These are phyloP conservation scores for Ibycter americanus DNA, from an alignment of 2,797 vertebrate genomes.

Conservation along the genomic window DNA sequence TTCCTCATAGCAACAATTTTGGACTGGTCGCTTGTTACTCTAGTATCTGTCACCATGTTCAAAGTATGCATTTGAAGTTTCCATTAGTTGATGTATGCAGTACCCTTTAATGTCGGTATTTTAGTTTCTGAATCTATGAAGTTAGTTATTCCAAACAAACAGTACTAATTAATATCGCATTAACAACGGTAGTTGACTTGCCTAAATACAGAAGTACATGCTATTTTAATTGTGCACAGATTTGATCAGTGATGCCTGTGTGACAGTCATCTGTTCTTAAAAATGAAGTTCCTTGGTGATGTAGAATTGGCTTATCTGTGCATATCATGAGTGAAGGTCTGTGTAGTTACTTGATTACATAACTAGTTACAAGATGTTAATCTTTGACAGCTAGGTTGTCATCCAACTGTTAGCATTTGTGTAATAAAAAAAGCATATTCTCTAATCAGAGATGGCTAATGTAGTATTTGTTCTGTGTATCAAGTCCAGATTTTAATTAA, in stretches of 20 bases:
- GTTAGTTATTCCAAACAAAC: background rate
- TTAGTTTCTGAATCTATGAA: background rate
- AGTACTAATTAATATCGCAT: background rate
- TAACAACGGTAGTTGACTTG: background rate
- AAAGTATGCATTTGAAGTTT: background rate
- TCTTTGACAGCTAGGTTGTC: background rate
- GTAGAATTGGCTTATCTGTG: background rate
- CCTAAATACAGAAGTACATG: background rate
- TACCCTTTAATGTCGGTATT: background rate
- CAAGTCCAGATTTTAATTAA: background rate
- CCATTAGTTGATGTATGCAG: background rate
- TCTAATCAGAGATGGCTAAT: background rate
- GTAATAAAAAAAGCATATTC: background rate
- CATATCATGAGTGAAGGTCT: background rate
- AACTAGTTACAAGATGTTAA: background rate
- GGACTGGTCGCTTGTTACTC: background rate
- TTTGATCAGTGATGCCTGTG: background rate
- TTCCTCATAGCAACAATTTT: background rate
- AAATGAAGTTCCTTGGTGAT: background rate
- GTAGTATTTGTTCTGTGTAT: background rate
- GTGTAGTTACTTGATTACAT: background rate
- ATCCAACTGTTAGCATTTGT: background rate
- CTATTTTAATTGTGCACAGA: background rate
- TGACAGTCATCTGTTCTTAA: background rate
- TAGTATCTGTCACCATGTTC: background rate